phyloP scores from a whole-genome alignment of 2,797 vertebrate genomes.

The Coregonus ussuriensis region DNA sequence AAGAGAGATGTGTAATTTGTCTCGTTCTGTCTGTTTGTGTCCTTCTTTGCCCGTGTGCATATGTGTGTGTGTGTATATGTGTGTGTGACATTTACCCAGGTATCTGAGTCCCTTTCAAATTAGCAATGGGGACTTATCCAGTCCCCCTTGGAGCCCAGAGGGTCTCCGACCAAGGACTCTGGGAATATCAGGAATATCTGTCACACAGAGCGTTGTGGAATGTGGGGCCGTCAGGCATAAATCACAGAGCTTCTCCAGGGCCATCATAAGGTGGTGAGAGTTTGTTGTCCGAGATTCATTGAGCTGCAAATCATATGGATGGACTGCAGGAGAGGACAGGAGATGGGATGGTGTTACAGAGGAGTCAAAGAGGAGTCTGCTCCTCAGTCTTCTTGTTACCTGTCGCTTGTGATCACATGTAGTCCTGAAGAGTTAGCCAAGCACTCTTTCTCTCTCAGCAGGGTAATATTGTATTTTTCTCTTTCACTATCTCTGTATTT shows the following conservation, averaged over 20 bases:
- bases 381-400: too few relatives aligned
- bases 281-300: constrained; percentile 35
- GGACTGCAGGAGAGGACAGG: neutral
- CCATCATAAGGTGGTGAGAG: constrained; percentile 50
- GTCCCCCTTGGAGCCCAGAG: constrained; percentile 73
- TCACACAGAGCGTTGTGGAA: constrained; percentile 83
- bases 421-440: neutral
- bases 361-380: neutral
- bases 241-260: constrained; percentile 63
- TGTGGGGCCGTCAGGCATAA: constrained; percentile 61
- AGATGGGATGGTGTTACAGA: neutral
- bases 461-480: too few relatives aligned
- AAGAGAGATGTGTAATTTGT: neutral
- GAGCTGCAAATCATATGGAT: constrained; percentile 15
- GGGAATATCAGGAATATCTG: constrained; percentile 82
- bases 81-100: constrained; percentile 82
- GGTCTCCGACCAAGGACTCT: constrained; percentile 77
- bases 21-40: neutral
- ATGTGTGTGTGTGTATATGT: constrained; percentile 15
- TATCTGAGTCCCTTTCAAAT: constrained; percentile 74
- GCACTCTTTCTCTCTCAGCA: too few relatives aligned
- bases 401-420: neutral
- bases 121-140: constrained; percentile 85
- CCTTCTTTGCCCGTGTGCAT: constrained; percentile 35
- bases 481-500: too few relatives aligned